Evolutionary conservation across 2,113 vertebrate genomes (phyloP).

Genomic region (Corythornis madagascariensis): DNA sequence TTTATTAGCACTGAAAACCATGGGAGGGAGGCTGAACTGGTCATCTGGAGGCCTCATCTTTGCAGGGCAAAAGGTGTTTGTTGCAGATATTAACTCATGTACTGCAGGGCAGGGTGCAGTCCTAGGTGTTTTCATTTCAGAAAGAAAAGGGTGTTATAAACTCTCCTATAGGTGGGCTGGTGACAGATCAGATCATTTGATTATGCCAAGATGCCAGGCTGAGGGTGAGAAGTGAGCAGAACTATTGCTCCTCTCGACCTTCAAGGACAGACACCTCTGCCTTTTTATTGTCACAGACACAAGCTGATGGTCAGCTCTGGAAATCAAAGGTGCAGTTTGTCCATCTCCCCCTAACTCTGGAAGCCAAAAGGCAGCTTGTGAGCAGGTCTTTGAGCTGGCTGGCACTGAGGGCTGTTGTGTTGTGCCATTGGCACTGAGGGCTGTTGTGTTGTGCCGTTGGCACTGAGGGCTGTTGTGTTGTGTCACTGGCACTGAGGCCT

Average conservation of each 20-base stretch:
- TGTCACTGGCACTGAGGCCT: too few species aligned
- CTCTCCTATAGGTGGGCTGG: neutral
- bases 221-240: neutral
- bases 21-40: neutral
- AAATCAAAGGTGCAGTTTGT: neutral
- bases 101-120: too few species aligned
- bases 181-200: neutral
- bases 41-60: neutral
- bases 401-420: too few species aligned
- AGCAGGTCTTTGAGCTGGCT: too few species aligned
- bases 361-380: neutral
- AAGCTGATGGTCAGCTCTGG: neutral
- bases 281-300: neutral
- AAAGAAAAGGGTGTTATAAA: neutral
- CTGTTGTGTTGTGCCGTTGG: too few species aligned
- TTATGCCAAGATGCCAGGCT: neutral
- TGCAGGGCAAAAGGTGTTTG: neutral
- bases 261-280: neutral
- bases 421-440: too few species aligned
- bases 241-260: neutral
- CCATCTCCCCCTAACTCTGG: neutral
- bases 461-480: too few species aligned
- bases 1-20: neutral
- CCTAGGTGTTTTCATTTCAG: neutral
- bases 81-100: neutral